Base-by-base conservation (phyloP, 1,140 invertebrate genomes). In the Reticulitermes speratus region DNA sequence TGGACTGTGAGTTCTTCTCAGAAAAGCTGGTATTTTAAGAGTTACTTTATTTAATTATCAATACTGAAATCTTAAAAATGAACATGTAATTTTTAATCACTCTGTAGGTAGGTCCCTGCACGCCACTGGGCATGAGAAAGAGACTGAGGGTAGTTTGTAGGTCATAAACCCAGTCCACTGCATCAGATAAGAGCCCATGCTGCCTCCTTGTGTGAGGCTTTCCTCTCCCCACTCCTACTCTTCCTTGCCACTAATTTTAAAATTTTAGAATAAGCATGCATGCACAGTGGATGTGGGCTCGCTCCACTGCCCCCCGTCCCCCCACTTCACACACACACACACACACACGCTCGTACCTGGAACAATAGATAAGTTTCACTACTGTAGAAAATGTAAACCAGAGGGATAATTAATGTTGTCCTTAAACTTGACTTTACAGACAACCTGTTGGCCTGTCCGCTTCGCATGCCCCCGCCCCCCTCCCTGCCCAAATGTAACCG, bases 381-480 rank as follows among this genome's bases (percentile, higher is more conserved):
- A 55, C 52, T 19, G 9, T 19, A 75, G 65, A 75, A 30, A 75
- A 30, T 75, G n/a, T 75, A 75, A 30, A 75, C 65, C 65, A 30
- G 65, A 75, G 65, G 65, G 65, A 75, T 75, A 75, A 75, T 75
- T 75, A 75, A 75, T 75, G 65, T 75, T 75, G 65, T 75, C 25
- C 65, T 75, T 75, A 75, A 75, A 75, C 65, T 75, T 75, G 65
- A 9, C 25, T 75, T 25, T 30, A 19, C 25, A 30, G 65, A 30
- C 65, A 75, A n/a, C 65, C n/a, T 30, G 3, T 30, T 30, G 65
- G 2, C 65, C 9, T 30, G 65, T 30, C n/a, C 14, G 65, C 25
- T n/a, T 8, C 25, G n/a, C n/a, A 65, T 21, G 21, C 45, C 45
- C 9, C 45, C 45, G 45, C 14, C 45, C 14, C 45, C 9, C 45